Conservation (phyloP, 2,888 invertebrate species). For the Leptinotarsa tumamoca region DNA sequence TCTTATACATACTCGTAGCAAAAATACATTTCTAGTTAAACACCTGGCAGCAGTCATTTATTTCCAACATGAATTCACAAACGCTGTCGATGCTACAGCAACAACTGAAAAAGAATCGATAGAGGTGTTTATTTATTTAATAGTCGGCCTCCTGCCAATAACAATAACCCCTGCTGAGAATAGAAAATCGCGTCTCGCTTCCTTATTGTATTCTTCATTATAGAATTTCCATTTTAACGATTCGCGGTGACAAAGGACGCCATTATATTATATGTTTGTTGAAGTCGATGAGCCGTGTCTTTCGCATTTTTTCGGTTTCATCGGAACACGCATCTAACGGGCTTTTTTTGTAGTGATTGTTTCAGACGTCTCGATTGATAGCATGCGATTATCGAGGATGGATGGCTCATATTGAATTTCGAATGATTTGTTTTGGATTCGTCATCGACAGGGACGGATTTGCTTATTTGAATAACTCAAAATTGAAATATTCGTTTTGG, state of each 20-base stretch:
- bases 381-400: background rate
- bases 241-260: slow-evolving; percentile 30
- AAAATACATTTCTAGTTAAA: slow-evolving; percentile 1
- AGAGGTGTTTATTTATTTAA: slow-evolving; percentile 39
- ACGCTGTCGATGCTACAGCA: background rate
- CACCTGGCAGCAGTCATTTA: slow-evolving; percentile 17
- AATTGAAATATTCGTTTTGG: background rate
- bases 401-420: background rate
- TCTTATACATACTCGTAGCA: background rate
- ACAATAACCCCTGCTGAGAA: slow-evolving; percentile 41
- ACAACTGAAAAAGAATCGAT: slow-evolving; percentile 23
- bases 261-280: slow-evolving; percentile 30
- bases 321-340: background rate
- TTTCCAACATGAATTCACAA: slow-evolving; percentile 24
- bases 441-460: background rate
- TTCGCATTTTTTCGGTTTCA: slow-evolving; percentile 19
- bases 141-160: slow-evolving; percentile 30
- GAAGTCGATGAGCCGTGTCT: slow-evolving; percentile 5
- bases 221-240: slow-evolving; percentile 35
- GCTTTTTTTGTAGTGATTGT: slow-evolving; percentile 9
- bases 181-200: slow-evolving; percentile 39
- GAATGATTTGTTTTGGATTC: background rate
- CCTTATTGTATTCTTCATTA: slow-evolving; percentile 33
- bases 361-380: background rate
- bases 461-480: background rate